These are phyloP conservation scores for Spodoptera littoralis DNA, from an alignment of 2,888 invertebrate species.

Conservation along the genomic window DNA sequence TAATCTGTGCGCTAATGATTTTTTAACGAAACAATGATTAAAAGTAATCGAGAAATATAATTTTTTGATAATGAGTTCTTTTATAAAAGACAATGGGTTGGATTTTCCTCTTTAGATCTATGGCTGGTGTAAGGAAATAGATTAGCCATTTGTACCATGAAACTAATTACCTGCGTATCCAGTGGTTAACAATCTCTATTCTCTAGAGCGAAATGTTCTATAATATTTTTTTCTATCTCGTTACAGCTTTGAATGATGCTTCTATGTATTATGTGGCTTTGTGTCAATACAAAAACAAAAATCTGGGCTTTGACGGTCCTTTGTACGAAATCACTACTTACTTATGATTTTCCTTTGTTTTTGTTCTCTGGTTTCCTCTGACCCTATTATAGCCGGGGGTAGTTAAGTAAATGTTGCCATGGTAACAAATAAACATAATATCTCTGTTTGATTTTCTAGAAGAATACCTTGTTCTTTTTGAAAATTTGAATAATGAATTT, in stretches of 20 bases:
- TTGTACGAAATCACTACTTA: conserved; percentile 7
- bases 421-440: neutral
- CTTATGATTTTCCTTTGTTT: conserved; percentile 10
- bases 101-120: neutral
- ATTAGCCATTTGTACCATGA: neutral
- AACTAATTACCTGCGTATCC: too few species aligned
- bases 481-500: too few species aligned
- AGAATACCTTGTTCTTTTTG: neutral
- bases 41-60: neutral
- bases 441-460: conserved; percentile 1
- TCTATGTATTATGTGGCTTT: too few species aligned
- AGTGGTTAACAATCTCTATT: too few species aligned
- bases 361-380: neutral
- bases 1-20: conserved; percentile 20
- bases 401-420: neutral
- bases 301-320: neutral
- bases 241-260: too few species aligned
- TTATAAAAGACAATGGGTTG: neutral
- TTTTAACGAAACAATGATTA: conserved; percentile 7
- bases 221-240: too few species aligned
- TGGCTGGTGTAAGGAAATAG: neutral
- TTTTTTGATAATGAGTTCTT: neutral
- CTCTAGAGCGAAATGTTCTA: too few species aligned
- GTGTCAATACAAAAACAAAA: too few species aligned
- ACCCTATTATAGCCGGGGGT: neutral